Evolutionary conservation across 2,888 invertebrate species (phyloP).

Genomic region (Euzetes globulus): DNA sequence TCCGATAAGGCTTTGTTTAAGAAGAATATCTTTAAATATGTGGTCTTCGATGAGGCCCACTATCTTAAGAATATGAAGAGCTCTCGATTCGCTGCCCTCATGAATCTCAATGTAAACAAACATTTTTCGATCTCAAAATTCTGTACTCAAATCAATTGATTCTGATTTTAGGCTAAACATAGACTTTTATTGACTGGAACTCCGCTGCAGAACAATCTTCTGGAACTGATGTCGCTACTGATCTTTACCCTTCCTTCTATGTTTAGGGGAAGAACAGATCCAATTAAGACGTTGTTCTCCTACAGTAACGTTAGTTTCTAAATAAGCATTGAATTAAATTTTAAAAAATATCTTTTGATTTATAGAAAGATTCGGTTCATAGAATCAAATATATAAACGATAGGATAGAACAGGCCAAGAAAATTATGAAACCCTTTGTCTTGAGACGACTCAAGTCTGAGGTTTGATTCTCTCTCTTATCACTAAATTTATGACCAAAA

Average conservation of each 20-base stretch:
- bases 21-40: constrained; percentile 72
- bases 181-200: constrained; percentile 88
- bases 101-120: constrained; percentile 64
- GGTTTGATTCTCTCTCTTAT: background rate
- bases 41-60: constrained; percentile 93
- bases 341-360: background rate
- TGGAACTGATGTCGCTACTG: constrained; percentile 89
- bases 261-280: constrained; percentile 77
- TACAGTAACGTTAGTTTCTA: constrained; percentile 38
- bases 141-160: background rate
- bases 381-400: constrained; percentile 67
- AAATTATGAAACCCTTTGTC: constrained; percentile 92
- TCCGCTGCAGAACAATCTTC: constrained; percentile 87
- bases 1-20: constrained; percentile 87
- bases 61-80: constrained; percentile 98
- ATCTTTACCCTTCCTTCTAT: constrained; percentile 94
- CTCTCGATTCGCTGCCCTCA: constrained; percentile 75
- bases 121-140: constrained; percentile 40
- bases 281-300: constrained; percentile 74
- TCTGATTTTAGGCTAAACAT: constrained; percentile 61
- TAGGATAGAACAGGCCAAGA: constrained; percentile 83
- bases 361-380: constrained; percentile 41
- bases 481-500: background rate
- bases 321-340: background rate
- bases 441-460: constrained; percentile 57